Evolutionary conservation across 1,140 invertebrate species (phyloP).

Genomic region (Uloborus diversus): DNA sequence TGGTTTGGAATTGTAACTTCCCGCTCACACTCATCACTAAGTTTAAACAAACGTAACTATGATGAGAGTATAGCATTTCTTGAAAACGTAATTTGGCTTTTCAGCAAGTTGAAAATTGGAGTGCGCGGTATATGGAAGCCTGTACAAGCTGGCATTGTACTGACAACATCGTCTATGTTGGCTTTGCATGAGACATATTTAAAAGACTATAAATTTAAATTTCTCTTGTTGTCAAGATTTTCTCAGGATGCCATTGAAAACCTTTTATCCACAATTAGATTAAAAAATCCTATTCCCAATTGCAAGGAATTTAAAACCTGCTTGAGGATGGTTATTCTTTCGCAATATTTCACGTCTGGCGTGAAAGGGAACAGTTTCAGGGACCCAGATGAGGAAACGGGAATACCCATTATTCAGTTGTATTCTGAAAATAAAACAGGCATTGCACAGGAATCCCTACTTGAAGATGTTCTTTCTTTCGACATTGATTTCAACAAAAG

Average conservation of each 20-base stretch:
- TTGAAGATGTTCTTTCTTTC: too few relatives aligned
- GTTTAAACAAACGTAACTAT: background rate
- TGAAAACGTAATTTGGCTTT: background rate
- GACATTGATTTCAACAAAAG: background rate
- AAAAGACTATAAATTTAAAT: too few relatives aligned
- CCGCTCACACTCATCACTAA: too few relatives aligned
- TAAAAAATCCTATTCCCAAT: slow-evolving; percentile 21
- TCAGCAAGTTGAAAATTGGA: background rate
- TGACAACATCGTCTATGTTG: background rate
- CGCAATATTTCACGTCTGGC: slow-evolving; percentile 7
- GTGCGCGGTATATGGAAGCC: background rate
- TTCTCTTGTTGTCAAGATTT: too few relatives aligned
- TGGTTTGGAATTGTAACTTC: too few relatives aligned
- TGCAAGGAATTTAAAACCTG: too few relatives aligned
- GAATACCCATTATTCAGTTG: background rate
- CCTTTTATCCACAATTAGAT: slow-evolving; percentile 4
- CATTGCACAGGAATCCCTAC: too few relatives aligned
- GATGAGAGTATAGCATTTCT: background rate
- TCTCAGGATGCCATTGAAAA: too few relatives aligned
- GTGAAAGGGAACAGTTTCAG: too few relatives aligned
- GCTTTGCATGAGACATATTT: too few relatives aligned
- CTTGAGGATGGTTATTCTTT: too few relatives aligned
- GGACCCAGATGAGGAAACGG: background rate
- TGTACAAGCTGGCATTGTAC: slow-evolving; percentile 3
- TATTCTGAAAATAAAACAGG: background rate